Evolutionary conservation across 2,888 invertebrate genomes (phyloP), one percentile per base, ranked within the genome.

Genomic region (Cylloceria caligata): DNA sequence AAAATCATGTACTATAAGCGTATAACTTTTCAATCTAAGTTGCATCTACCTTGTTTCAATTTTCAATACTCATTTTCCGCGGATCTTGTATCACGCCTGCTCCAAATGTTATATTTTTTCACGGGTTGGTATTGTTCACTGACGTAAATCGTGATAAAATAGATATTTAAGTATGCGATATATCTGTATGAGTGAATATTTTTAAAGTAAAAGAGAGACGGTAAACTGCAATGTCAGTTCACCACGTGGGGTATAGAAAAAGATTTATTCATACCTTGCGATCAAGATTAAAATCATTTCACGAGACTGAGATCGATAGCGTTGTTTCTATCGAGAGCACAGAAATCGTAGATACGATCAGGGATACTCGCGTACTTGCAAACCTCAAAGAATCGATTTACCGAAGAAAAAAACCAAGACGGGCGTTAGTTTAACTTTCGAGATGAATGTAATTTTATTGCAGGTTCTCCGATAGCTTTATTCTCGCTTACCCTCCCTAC

Each of bases 211-310:
- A 27, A 55, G 13, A 55, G 24, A n/a, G 13, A 6, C 24, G 27
- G 9, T n/a, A 55, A 27, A 55, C 21, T 11, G 49, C 49, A 49
- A 49, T 9, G 21, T 49, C 49, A 21, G 49, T 49, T 9, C 19
- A 21, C 21, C 21, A 7, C 21, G 3, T 13, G 5, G 39, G 21
- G 5, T 42, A 47, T 3, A 11, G 13, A 60, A 57, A 65, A 9
- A 52, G 52, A 64, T 11, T 49, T 64, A 36, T 34, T 30, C 55
- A 47, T 65, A 67, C 49, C 42, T 49, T 57, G 65, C n/a, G 42
- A 67, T 72, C 30, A 49, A 67, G 67, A 79, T 79, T n/a, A 52
- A 16, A 68, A 73, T 73, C 60, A 49, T 55, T 71, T 65, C 21
- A 13, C 52, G 30, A 21, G 42, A 36, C 19, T 45, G 49, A 74